These are phyloP conservation scores for Physella acuta DNA, from an alignment of 1,140 invertebrate genomes.

Conservation along the genomic window DNA sequence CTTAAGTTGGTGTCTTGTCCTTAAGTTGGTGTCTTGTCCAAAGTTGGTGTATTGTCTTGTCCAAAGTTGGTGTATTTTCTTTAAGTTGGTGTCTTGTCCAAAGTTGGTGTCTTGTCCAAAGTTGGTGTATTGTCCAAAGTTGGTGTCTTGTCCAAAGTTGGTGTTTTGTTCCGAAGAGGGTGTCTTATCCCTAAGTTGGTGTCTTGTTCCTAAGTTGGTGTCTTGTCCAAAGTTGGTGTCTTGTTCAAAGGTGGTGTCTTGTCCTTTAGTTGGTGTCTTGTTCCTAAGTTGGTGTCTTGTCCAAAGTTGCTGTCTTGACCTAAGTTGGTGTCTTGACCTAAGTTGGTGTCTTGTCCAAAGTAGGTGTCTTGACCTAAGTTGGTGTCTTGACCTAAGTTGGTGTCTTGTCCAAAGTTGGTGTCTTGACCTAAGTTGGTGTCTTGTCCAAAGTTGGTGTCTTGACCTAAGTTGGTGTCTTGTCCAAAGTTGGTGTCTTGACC, in stretches of 20 bases:
- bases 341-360: neutral
- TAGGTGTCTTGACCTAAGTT: neutral
- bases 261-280: no score
- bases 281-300: neutral
- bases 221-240: neutral
- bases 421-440: neutral
- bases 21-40: neutral
- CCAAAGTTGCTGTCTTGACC: neutral
- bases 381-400: neutral
- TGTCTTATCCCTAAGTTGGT: neutral
- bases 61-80: neutral
- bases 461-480: neutral
- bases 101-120: neutral
- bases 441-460: neutral
- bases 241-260: neutral
- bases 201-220: neutral
- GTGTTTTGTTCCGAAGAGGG: neutral
- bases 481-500: neutral
- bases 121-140: neutral
- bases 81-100: neutral
- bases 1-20: no score
- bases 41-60: neutral
- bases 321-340: neutral
- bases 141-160: neutral
- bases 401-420: neutral